Conservation (phyloP, 2,797 vertebrate genomes). For the Galagoides demidoff region DNA sequence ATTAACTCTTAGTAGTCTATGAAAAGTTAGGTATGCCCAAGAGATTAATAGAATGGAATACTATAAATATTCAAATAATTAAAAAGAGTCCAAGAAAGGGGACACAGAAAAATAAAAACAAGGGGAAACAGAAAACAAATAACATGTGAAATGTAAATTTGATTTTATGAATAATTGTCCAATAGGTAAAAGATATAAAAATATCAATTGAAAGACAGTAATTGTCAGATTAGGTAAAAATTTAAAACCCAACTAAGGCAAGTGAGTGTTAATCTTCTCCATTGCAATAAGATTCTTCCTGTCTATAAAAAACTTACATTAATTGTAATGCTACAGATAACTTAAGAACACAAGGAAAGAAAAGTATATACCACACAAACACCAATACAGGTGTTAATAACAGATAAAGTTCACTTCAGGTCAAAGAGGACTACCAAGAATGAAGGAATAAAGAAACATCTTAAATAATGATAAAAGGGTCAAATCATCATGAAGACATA, state of each 20-base stretch:
- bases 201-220: not conserved
- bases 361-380: not conserved
- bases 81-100: not conserved
- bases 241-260: not conserved
- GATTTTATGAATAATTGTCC: not conserved
- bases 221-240: not conserved
- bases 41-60: not conserved
- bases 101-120: not conserved
- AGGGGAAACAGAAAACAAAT: not conserved
- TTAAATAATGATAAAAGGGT: not conserved
- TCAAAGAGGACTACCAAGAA: not conserved
- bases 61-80: not conserved
- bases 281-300: no score
- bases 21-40: not conserved
- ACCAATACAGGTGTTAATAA: not conserved
- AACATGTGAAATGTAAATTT: not conserved
- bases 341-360: not conserved
- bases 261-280: no score
- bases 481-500: not conserved
- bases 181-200: not conserved
- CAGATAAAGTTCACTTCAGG: not conserved
- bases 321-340: not conserved
- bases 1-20: not conserved
- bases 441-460: not conserved
- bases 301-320: not conserved